Evolutionary conservation across 1,140 invertebrate genomes (phyloP).

Genomic region (Ooceraea biroi): DNA sequence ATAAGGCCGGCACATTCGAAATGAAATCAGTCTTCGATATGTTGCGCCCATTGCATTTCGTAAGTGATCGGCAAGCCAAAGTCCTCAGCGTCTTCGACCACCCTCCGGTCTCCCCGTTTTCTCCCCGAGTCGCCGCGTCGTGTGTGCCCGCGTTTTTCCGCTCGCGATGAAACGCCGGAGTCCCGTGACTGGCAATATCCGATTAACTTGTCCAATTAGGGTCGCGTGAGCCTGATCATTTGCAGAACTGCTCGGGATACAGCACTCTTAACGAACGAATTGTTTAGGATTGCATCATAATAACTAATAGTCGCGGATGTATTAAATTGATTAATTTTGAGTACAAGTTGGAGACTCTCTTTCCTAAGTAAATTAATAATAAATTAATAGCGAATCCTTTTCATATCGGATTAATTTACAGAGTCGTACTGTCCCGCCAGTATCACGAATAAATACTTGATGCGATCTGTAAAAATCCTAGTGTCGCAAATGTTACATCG

Average conservation of each 20-base stretch:
- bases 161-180: not conserved
- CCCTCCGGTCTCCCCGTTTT: not conserved
- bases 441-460: no score
- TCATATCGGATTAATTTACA: no score
- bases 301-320: not conserved
- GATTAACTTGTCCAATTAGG: constrained; percentile 9
- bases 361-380: no score
- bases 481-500: no score
- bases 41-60: constrained; percentile 61
- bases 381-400: no score
- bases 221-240: not conserved
- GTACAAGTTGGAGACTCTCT: no score
- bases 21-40: constrained; percentile 56
- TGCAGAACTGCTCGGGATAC: not conserved
- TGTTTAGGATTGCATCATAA: not conserved
- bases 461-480: no score
- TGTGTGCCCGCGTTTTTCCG: not conserved
- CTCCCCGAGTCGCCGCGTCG: not conserved
- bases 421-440: no score
- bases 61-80: constrained; percentile 41
- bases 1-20: constrained; percentile 49
- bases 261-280: not conserved
- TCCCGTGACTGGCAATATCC: not conserved
- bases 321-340: not conserved
- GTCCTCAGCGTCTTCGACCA: not conserved